Base-by-base conservation (phyloP, 2,113 vertebrate species). In the Fulmarus glacialis region DNA sequence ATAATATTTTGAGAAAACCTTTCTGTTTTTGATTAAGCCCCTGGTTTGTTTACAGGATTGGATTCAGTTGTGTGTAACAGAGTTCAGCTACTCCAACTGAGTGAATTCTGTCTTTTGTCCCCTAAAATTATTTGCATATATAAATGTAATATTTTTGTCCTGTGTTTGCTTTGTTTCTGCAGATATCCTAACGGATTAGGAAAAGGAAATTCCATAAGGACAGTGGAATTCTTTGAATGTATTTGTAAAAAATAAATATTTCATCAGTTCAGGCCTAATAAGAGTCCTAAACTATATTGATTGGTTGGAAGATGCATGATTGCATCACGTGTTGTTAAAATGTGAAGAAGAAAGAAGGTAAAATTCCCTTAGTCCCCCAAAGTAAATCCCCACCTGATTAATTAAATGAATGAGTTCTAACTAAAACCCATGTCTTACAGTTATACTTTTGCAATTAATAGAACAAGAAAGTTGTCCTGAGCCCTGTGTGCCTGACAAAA, bases 321-420 rank as follows among this genome's bases (percentile, higher is more conserved):
- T 87, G 34, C 21, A 24, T 81, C 36, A 26, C 1, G 1, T 77
- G 23, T n/a, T 89, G 21, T 82, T 72, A 27, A 43, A 53, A 9
- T 36, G 29, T 23, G 36, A 92, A 86, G 64, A 77, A 71, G 16
- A 90, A 42, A 72, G 42, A 48, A 70, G 23, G 7, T 71, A 50
- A 75, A 67, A 84, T 55, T 87, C 26, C 13, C 22, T 59, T 42
- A 67, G 42, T 74, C 7, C 24, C 13, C 12, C 22, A 55, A 42
- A 42, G n/a, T 78, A 89, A 90, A 81, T 83, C 26, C 27, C 21
- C 32, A 45, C 5, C 13, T 58, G 32, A 38, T 47, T 88, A 89
- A 92, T 84, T 82, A 93, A 67, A 71, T 87, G 9, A 86, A 19
- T 38, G 40, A 74, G 12, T 94, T 92, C 29, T 87, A 71, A 62